Percentiles rank a stretch among this genome's conserved stretches.
Evolutionary conservation across 2,113 vertebrate genomes (phyloP).

Genomic region (Myodes glareolus): DNA sequence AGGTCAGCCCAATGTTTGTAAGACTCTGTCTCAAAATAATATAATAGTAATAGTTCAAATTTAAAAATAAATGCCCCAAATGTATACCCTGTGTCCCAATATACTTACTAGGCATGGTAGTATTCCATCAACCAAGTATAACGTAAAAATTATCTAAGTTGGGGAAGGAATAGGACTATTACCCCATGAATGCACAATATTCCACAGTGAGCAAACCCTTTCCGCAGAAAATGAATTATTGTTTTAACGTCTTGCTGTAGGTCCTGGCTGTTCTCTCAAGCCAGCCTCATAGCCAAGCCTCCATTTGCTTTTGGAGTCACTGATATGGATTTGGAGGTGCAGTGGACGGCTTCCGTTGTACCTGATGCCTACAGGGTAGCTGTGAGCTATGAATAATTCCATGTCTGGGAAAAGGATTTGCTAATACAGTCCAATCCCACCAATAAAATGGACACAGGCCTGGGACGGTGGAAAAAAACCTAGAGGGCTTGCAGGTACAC

Average conservation of each 20-base stretch:
- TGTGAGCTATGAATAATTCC: no score
- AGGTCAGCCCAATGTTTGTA: background rate
- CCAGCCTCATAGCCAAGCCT: background rate
- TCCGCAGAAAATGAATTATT: background rate
- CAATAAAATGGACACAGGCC: background rate
- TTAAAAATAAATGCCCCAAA: background rate
- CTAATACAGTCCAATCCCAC: background rate
- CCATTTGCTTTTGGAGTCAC: background rate
- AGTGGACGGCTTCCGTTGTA: background rate
- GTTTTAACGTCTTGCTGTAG: background rate
- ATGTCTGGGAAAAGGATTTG: no score
- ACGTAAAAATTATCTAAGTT: background rate
- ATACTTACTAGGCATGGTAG: accelerated
- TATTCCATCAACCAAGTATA: background rate
- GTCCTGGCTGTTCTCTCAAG: background rate
- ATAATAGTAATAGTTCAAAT: background rate
- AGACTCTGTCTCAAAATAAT: background rate
- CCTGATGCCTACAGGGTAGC: background rate
- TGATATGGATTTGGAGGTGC: background rate
- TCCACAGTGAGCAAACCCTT: background rate
- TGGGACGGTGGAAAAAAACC: background rate
- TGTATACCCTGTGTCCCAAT: background rate
- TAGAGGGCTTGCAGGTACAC: background rate
- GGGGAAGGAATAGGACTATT: background rate
- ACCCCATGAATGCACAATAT: background rate